Base-by-base conservation (phyloP, 2,797 vertebrate species). In the Mus caroli region DNA sequence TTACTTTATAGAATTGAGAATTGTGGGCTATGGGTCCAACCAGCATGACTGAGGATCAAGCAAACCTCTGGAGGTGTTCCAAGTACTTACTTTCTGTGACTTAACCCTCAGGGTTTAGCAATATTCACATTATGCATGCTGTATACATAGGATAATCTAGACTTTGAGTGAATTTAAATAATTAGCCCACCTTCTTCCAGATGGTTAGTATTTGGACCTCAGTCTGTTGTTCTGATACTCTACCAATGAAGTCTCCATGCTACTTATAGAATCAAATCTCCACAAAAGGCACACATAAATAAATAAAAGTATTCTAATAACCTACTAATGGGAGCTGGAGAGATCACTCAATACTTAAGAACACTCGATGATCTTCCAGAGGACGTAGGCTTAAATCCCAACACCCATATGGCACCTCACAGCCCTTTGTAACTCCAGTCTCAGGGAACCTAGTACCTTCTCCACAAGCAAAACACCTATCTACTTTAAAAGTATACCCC, bases 191-290 rank as follows among this genome's bases (percentile, higher is more conserved):
- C 56, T 91, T 60, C 46, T 56, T 40, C n/a, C 37, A 77, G 22
- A 37, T 86, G 3, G 37, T 73, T 71, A 91, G 28, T 71, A 26
- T 22, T 83, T 10, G 56, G 43, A 93, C 64, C 10, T 75, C 60
- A 93, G 37, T 17, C 19, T 22, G 14, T 89, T 91, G n/a, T 92
- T 90, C 77, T 94, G 24, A 93, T 20, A 28, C 50, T 93, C 83
- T 91, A 50, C 52, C 37, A 88, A 56, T 82, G 28, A n/a, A 94
- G 71, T 34, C 73, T 0, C 4, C 75, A 37, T 20, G 26, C 3
- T 62, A 10, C 19, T 26, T 31, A 34, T 78, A 40, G 15, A 19
- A 31, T 62, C 11, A 85, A 73, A n/a, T 91, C 40, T 90, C n/a
- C 60, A n/a, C 54, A 75, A 62, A 94, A 94, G 77, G 15, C 31